Base-by-base conservation (phyloP, 2,888 invertebrate genomes). In the Amphipoea lucens region DNA sequence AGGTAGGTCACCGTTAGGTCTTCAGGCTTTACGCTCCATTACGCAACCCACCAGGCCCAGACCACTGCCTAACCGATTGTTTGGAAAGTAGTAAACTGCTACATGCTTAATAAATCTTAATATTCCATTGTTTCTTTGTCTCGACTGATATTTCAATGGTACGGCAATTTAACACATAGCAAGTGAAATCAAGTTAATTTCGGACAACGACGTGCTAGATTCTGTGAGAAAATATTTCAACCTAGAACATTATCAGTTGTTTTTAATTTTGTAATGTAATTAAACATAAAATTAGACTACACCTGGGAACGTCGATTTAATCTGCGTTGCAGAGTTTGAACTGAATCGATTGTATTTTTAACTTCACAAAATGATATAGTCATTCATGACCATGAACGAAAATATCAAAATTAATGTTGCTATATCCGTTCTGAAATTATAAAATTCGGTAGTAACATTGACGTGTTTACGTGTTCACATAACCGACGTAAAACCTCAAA, bases 61-160 rank as follows among this genome's bases (percentile, higher is more conserved):
- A 65, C 70, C 54, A 63, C 74, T 63, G 79, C 78, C 68, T 84
- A 86, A 87, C 84, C 89, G 86, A 92, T 92, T 92, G 93, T 92
- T 92, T 92, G 90, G 88, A 92, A 93, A 94, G 90, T 86, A 87
- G 86, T 90, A 90, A 90, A 90, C 88, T 76, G 79, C 88, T 90
- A 90, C 89, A 92, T 90, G 90, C 89, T 88, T 89, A 92, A 93
- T 94, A 93, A 94, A 94, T 93, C 91, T 92, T 92, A 90, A 92
- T 92, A 92, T 88, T 82, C 91, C 89, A 94, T 95, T 94, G 94
- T 95, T 94, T 92, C 92, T 92, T 92, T 92, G 93, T 90, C 87
- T 91, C 80, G 74, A 76, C 77, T 88, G 87, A 88, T 91, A 90
- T 91, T 91, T 92, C 91, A 92, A 92, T 91, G 90, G 89, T 87